Conservation (phyloP, 2,888 invertebrate species). For the Troilus luridus region DNA sequence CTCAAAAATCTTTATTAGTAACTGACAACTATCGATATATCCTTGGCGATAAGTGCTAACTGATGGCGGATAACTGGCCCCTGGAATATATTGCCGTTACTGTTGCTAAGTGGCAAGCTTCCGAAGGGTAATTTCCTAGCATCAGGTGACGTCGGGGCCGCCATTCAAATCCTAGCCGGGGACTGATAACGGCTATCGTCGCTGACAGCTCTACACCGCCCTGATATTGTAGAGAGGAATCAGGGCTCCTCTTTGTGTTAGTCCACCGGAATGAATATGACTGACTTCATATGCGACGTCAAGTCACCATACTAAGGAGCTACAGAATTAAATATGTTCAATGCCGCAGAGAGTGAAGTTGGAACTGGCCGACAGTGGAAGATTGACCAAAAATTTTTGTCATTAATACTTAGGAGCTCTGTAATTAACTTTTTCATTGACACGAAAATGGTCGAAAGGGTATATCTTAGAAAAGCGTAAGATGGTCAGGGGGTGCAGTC, state of each 20-base stretch:
- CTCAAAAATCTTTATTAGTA: no score
- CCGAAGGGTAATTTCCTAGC: conserved; percentile 48
- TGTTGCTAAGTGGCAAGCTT: conserved; percentile 44
- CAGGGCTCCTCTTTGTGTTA: background rate
- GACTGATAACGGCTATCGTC: conserved; percentile 37
- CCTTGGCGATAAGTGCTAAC: background rate
- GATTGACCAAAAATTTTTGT: no score
- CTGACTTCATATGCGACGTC: background rate
- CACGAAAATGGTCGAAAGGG: no score
- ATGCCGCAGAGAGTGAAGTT: no score
- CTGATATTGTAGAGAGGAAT: background rate
- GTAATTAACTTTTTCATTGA: no score
- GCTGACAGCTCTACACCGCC: background rate
- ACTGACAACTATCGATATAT: no score
- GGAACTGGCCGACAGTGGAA: no score
- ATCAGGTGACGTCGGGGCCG: background rate
- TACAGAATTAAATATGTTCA: no score
- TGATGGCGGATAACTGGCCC: background rate
- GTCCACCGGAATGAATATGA: background rate
- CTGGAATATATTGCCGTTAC: background rate
- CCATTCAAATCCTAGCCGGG: background rate
- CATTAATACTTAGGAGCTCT: no score
- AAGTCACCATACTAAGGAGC: no score
- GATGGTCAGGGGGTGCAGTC: no score
- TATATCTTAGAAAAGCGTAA: no score